Evolutionary conservation across 2,797 vertebrate genomes (phyloP).

Genomic region (Xenops minutus): DNA sequence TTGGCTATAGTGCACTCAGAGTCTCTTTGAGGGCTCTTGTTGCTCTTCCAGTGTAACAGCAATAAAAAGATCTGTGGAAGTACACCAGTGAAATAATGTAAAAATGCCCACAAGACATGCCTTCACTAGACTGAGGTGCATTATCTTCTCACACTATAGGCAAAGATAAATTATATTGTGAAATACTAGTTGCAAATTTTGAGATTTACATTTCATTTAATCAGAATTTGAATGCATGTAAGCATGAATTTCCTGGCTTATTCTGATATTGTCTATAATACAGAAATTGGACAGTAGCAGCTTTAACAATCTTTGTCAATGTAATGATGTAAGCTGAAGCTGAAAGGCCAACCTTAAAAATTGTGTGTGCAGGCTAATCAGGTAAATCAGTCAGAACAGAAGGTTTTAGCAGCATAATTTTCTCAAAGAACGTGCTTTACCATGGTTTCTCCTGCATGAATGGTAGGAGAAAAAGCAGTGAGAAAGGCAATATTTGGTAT

Average conservation of each 20-base stretch:
- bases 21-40: neutral
- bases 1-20: neutral
- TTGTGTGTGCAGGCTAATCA: neutral
- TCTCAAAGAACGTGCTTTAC: neutral
- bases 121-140: neutral
- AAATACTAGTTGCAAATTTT: neutral
- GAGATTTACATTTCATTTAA: neutral
- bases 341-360: slow-evolving; percentile 10
- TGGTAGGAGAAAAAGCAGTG: neutral
- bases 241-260: neutral
- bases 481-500: neutral
- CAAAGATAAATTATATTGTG: neutral
- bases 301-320: neutral
- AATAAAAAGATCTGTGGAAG: neutral
- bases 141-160: neutral
- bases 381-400: neutral
- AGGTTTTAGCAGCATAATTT: neutral
- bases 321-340: neutral
- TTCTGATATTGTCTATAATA: neutral
- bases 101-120: neutral
- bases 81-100: neutral
- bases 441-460: neutral
- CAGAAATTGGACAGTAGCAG: neutral
- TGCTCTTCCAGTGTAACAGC: neutral
- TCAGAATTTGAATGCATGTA: neutral